Evolutionary conservation across 2,113 vertebrate genomes (phyloP), one percentile per base, ranked within the genome.

Genomic region (Poeciliopsis retropinna): DNA sequence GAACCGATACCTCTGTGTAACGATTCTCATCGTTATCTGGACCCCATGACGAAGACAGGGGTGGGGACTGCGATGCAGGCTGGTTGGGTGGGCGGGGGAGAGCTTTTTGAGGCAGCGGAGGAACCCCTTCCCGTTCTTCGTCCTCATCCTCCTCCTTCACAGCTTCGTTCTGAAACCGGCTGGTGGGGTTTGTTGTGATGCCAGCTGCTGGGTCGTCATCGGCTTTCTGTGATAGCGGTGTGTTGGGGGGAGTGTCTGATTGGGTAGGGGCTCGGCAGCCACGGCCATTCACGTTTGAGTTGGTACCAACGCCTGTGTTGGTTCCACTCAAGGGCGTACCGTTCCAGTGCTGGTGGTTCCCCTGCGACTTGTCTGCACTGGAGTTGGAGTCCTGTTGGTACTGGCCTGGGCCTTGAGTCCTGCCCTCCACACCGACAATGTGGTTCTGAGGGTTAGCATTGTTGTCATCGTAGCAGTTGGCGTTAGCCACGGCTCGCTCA

Each of bases 41-140:
- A 76, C 25, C 89, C 85, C 87, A 87, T 3, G 88, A 90, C 3
- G 90, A 91, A 10, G 88, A 85, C 80, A 89, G 80, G n/a, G 76
- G 72, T 0, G 84, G 88, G 62, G 87, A 91, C 10, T 93, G 92
- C 31, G 91, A 90, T 27, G 84, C 63, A 8, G 85, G 76, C 27
- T 82, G 92, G 51, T 93, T 89, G 10, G 91, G 89, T 4, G 90
- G 92, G 7, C 93, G 94, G 37, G 93, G 92, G 64, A 92, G 87
- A n/a, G 93, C 93, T 79, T 96, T 96, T 84, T 95, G 94, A 19
- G 95, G 95, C 73, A 96, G 87, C 0, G 95, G 95, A 22, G 95
- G 95, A 19, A 95, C 91, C 13, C 91, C 93, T 47, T 89, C 91
- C 37, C 75, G 88, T 10, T 85, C 83, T 47, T 37, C 80, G 29